These are phyloP conservation scores for Rousettus madagascariensis DNA, from an alignment of 2,797 vertebrate genomes.

Conservation along the genomic window DNA sequence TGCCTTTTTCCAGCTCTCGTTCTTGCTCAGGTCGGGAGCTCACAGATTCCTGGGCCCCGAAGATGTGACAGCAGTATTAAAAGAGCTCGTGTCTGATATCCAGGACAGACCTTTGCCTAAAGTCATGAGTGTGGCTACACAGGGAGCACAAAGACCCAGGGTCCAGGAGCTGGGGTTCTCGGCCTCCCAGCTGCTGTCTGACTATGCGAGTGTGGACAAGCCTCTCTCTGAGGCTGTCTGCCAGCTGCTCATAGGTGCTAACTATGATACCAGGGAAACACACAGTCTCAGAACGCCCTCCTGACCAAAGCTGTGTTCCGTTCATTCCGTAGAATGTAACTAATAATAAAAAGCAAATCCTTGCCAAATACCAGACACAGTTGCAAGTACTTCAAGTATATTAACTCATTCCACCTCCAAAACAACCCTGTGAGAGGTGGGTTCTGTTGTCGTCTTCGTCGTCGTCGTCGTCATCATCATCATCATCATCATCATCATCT, in stretches of 20 bases:
- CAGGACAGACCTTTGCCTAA: neutral
- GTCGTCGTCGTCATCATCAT: too few relatives aligned
- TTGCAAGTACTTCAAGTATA: neutral
- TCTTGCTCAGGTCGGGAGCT: neutral
- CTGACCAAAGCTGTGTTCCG: neutral
- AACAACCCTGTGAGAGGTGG: too few relatives aligned
- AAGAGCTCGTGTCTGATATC: neutral
- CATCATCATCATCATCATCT: neutral
- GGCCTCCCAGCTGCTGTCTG: neutral
- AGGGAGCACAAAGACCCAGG: neutral
- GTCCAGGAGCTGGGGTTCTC: neutral
- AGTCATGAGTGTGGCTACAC: neutral
- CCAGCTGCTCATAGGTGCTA: neutral
- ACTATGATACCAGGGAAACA: neutral
- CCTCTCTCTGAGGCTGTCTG: neutral
- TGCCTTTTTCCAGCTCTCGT: neutral
- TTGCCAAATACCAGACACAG: neutral
- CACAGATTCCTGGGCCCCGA: neutral
- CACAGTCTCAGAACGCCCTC: neutral
- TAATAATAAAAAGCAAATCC: neutral
- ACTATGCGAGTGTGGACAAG: neutral
- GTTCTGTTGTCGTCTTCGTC: too few relatives aligned
- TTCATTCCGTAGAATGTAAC: neutral
- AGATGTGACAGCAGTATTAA: rapidly evolving
- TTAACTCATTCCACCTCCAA: neutral